phyloP scores from a whole-genome alignment of 2,888 invertebrate genomes.

The Myopa tessellatipennis region DNA sequence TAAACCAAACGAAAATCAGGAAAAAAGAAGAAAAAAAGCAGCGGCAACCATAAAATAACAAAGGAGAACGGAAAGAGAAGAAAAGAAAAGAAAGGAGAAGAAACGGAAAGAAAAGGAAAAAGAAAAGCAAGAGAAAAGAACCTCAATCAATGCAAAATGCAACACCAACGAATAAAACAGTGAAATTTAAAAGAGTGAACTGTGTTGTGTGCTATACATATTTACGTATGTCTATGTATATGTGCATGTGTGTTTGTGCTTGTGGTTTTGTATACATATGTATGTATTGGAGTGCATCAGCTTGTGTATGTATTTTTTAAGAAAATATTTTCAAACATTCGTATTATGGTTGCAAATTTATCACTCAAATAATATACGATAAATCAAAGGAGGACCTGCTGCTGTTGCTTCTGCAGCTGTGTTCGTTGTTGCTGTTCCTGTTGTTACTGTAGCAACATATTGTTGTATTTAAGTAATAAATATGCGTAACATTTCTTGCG shows the following conservation, averaged over 20 bases:
- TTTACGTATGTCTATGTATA: not conserved
- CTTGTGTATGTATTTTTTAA: not conserved
- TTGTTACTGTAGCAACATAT: not conserved
- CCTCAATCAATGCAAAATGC: not conserved
- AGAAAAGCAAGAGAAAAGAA: not conserved
- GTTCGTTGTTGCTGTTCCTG: not conserved
- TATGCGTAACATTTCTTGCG: not conserved
- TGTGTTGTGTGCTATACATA: not conserved
- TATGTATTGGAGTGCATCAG: not conserved
- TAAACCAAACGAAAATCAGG: not conserved
- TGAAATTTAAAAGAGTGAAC: too few species aligned
- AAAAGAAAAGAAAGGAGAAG: not conserved
- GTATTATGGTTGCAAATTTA: slow-evolving; percentile 24
- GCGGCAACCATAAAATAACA: too few species aligned
- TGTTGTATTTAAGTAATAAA: not conserved
- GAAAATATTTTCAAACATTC: slow-evolving; percentile 13
- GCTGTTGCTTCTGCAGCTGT: not conserved
- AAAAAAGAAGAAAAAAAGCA: not conserved
- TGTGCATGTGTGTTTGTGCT: not conserved
- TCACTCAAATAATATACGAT: slow-evolving; percentile 35
- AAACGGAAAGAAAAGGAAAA: not conserved
- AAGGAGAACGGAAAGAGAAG: not conserved
- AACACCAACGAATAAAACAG: not conserved
- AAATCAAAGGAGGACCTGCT: slow-evolving; percentile 26
- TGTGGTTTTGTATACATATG: too few species aligned